phyloP scores from a whole-genome alignment of 2,113 vertebrate species.

The Pimephales promelas region DNA sequence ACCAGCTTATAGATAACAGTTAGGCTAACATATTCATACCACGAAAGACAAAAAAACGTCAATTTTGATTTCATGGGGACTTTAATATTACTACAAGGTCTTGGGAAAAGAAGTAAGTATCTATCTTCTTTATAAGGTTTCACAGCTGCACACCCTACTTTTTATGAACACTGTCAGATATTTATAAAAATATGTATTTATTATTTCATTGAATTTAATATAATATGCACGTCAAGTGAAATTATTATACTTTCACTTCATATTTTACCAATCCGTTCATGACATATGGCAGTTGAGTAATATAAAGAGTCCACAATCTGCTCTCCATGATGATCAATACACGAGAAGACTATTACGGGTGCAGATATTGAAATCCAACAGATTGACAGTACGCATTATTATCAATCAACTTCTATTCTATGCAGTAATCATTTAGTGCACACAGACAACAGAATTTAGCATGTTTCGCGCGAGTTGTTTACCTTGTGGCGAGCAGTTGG shows the following conservation, averaged over 20 bases:
- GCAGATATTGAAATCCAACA: neutral
- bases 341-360: neutral
- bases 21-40: too few relatives aligned
- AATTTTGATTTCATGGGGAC: too few relatives aligned
- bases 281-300: neutral
- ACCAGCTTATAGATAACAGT: too few relatives aligned
- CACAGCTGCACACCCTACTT: neutral
- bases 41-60: too few relatives aligned
- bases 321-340: neutral
- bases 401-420: neutral
- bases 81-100: too few relatives aligned
- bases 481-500: slow-evolving; percentile 76
- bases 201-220: too few relatives aligned
- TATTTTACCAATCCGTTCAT: neutral
- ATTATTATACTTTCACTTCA: neutral
- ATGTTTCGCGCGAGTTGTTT: slow-evolving; percentile 54
- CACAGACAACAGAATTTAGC: neutral
- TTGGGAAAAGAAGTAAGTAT: too few relatives aligned
- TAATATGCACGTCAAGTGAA: neutral
- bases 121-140: neutral
- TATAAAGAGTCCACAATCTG: neutral
- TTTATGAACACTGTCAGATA: neutral
- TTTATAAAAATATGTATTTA: neutral
- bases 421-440: neutral
- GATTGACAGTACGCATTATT: neutral